Evolutionary conservation across 2,113 vertebrate genomes (phyloP).

Genomic region (Phrynosoma blainvillii): DNA sequence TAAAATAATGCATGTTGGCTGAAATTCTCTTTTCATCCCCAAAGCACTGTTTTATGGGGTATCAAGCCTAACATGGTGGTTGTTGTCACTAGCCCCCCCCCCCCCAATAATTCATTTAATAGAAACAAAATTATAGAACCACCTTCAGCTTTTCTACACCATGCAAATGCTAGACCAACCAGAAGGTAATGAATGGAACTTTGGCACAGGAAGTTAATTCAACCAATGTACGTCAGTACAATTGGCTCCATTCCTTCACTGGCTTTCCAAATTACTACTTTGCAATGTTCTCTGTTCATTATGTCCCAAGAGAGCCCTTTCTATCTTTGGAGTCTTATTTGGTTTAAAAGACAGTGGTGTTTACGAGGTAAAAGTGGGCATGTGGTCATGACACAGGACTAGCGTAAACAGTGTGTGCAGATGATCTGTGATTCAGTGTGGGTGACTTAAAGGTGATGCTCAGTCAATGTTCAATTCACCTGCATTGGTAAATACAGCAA

Average conservation of each 20-base stretch:
- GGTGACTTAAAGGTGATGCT: not conserved
- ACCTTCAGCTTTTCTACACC: not conserved
- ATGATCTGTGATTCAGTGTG: not conserved
- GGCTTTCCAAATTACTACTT: not conserved
- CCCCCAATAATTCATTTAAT: not conserved
- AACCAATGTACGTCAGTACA: not conserved
- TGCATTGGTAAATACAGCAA: not conserved
- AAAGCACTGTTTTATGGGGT: not conserved
- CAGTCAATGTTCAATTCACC: not conserved
- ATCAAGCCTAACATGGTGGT: not conserved
- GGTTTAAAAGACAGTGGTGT: not conserved
- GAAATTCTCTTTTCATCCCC: not conserved
- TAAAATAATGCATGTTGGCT: not conserved
- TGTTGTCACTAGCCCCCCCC: not conserved
- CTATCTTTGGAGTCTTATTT: rapidly evolving
- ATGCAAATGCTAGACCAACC: not conserved
- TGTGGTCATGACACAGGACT: not conserved
- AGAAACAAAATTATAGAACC: not conserved
- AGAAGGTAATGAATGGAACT: not conserved
- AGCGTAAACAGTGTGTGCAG: not conserved
- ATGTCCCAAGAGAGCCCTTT: not conserved
- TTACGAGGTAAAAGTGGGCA: not conserved
- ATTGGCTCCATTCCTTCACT: not conserved
- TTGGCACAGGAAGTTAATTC: not conserved
- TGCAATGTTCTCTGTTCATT: not conserved